Evolutionary conservation across 2,888 invertebrate species (phyloP), one percentile per base, ranked within the genome.

Genomic region (Theretra japonica): DNA sequence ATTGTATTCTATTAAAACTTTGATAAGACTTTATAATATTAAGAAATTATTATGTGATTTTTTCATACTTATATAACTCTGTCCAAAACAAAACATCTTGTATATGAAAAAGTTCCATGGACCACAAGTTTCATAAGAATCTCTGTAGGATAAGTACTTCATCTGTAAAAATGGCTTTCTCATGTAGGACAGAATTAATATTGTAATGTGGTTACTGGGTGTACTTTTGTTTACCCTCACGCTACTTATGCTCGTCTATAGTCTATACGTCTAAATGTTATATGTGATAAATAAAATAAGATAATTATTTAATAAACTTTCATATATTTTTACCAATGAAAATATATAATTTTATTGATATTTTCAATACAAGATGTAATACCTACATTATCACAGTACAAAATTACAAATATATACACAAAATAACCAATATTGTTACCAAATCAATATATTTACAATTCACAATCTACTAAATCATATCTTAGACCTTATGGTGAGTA

Each of bases 301-400:
- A 76, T 56, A 11, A 4, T 58, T 58, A 23, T 28, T 6, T 11
- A 53, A 68, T 68, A 73, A 70, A 71, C 60, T 48, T 53, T 68
- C 30, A 69, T 69, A 72, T 73, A 30, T 71, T 48, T 69, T 19
- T 33, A 69, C 30, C 69, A 69, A 69, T 56, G 33, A 57, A 57
- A 78, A 80, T 75, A 73, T 78, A 77, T 75, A n/a, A 76, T 80
- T 79, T 74, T 80, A 77, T 75, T 77, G 48, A 72, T 73, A 60
- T 33, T 73, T 75, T 71, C 71, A 73, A 77, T 74, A 79, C 78
- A 77, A 77, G 74, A 72, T 50, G 19, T 71, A 80, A 80, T 79
- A 83, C 76, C 77, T 80, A 79, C 77, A 75, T 76, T 83, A 83
- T 83, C 83, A 85, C 84, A 87, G 85, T 82, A 81, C 75, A 82